Percentiles rank a stretch among this genome's conserved stretches.
Evolutionary conservation across 2,888 invertebrate species (phyloP).

Genomic region (Cephus pygmeus): DNA sequence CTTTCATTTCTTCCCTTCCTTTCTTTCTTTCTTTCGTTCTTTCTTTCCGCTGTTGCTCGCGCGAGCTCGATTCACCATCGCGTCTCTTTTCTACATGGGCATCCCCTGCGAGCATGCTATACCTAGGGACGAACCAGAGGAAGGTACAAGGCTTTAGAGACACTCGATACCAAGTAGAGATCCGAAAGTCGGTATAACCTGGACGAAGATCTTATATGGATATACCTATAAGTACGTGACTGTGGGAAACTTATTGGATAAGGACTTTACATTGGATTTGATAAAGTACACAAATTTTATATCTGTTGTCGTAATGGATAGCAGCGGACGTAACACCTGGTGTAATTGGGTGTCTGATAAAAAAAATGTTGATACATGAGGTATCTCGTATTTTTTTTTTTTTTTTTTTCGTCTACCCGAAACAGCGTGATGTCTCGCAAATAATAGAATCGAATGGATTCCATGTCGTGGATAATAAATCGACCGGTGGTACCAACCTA

Average conservation of each 20-base stretch:
- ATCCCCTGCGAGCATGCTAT: background rate
- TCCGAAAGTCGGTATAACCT: background rate
- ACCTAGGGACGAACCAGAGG: background rate
- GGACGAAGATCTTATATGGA: background rate
- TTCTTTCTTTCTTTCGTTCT: slow-evolving; percentile 23
- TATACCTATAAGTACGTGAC: background rate
- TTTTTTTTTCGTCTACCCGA: background rate
- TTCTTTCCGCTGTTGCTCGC: slow-evolving; percentile 18
- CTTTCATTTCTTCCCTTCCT: slow-evolving; percentile 58
- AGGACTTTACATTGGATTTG: background rate
- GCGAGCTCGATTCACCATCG: slow-evolving; percentile 7
- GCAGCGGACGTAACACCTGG: background rate
- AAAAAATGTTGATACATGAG: background rate
- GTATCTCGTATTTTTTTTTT: background rate
- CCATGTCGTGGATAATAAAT: slow-evolving; percentile 45
- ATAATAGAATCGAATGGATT: slow-evolving; percentile 37
- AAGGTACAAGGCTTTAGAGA: background rate
- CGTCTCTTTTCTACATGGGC: background rate
- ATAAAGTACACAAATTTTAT: background rate
- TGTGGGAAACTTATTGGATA: background rate
- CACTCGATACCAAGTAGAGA: background rate
- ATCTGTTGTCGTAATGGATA: background rate
- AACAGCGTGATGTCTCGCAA: slow-evolving; percentile 26
- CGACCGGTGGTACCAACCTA: slow-evolving; percentile 14
- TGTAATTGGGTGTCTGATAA: background rate